Percentiles rank a stretch among this genome's conserved stretches.
Evolutionary conservation across 2,113 vertebrate genomes (phyloP).

Genomic region (Procavia capensis): DNA sequence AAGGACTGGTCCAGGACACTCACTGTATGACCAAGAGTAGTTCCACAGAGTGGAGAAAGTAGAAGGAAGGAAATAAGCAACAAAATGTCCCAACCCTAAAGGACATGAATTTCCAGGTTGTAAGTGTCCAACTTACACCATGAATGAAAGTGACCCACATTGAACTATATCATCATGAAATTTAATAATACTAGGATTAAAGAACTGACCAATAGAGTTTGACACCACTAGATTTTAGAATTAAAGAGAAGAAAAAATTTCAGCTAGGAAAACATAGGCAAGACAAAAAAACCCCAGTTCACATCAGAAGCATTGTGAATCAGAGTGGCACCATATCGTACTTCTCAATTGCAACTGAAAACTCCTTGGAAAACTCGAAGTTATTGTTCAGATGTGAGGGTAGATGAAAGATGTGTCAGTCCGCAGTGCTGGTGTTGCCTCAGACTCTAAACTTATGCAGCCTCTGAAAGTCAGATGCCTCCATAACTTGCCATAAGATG

Average conservation of each 20-base stretch:
- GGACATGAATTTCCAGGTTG: not conserved
- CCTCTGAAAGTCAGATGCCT: not conserved
- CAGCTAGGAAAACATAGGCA: not conserved
- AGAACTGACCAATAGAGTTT: no score
- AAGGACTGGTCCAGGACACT: not conserved
- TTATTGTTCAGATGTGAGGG: not conserved
- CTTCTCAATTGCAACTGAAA: not conserved
- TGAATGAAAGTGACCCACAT: not conserved
- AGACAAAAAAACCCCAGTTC: not conserved
- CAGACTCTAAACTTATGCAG: not conserved
- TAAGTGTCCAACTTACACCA: not conserved
- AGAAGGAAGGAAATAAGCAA: not conserved
- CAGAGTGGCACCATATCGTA: not conserved
- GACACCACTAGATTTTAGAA: no score
- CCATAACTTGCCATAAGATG: not conserved
- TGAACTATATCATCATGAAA: not conserved
- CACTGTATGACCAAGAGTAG: not conserved
- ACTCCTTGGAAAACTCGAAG: not conserved
- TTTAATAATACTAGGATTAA: no score
- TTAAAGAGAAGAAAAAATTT: not conserved
- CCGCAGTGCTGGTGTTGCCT: not conserved
- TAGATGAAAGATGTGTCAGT: not conserved
- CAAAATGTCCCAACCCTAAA: not conserved
- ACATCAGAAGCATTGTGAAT: not conserved
- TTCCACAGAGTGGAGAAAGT: not conserved